Percentiles rank a stretch among this genome's conserved stretches.
These are phyloP conservation scores for Melanotaenia duboulayi DNA, from an alignment of 2,113 vertebrate species.

Conservation along the genomic window DNA sequence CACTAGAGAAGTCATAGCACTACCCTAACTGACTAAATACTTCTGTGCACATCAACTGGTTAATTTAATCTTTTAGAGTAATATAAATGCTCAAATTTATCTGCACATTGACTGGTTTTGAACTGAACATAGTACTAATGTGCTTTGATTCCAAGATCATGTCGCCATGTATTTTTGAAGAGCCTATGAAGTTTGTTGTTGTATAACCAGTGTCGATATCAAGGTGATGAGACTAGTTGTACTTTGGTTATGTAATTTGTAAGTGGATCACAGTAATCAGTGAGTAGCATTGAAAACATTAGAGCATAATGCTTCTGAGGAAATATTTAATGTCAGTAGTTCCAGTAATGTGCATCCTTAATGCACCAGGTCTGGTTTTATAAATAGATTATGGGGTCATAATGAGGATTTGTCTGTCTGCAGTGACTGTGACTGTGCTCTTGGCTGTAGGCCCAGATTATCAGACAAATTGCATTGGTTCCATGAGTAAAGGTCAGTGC, in stretches of 20 bases:
- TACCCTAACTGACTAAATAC: neutral
- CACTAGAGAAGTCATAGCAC: too few relatives aligned
- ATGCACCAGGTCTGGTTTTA: constrained; percentile 17
- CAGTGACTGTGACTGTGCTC: constrained; percentile 10
- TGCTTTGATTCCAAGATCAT: neutral
- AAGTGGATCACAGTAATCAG: neutral
- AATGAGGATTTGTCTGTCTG: constrained; percentile 45
- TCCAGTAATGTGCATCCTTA: neutral
- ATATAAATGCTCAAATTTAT: neutral
- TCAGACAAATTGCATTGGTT: constrained; percentile 49
- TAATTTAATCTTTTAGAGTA: too few relatives aligned
- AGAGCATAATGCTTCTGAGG: neutral
- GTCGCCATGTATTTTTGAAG: neutral
- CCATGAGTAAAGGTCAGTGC: constrained; percentile 49
- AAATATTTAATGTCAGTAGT: constrained; percentile 3
- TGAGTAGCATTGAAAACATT: neutral
- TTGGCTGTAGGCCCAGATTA: constrained; percentile 57
- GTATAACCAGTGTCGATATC: neutral
- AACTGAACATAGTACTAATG: neutral
- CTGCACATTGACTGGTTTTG: neutral
- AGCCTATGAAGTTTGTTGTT: neutral
- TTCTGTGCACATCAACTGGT: too few relatives aligned
- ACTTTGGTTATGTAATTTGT: neutral
- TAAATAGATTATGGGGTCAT: constrained; percentile 47
- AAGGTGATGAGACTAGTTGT: neutral